Percentiles rank a stretch among this genome's conserved stretches.
These are phyloP conservation scores for Calephelis nemesis DNA, from an alignment of 1,140 invertebrate genomes.

Conservation along the genomic window DNA sequence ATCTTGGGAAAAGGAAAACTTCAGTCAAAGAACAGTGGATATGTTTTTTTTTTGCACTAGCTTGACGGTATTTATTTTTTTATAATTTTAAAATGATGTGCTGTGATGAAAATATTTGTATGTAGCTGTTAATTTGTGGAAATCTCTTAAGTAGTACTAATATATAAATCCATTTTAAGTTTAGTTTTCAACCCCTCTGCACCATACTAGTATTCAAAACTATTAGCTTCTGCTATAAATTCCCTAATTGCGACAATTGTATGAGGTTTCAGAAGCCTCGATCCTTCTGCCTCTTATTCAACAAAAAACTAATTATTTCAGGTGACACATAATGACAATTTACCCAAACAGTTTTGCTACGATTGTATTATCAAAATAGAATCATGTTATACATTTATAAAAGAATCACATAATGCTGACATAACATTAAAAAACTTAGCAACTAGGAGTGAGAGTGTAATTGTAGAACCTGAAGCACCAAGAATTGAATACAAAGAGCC, in stretches of 20 bases:
- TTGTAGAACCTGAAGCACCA: constrained; percentile 49
- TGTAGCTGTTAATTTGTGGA: too few species aligned
- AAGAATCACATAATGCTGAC: constrained; percentile 58
- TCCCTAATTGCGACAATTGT: too few species aligned
- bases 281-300: background rate
- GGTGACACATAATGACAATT: constrained; percentile 52
- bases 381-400: constrained; percentile 59
- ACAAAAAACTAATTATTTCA: constrained; percentile 31
- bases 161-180: too few species aligned
- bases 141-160: too few species aligned
- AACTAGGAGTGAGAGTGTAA: constrained; percentile 51
- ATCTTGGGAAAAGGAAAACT: constrained; percentile 56
- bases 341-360: constrained; percentile 67
- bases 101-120: too few species aligned
- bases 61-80: constrained; percentile 48
- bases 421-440: constrained; percentile 58
- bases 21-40: constrained; percentile 44
- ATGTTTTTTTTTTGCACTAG: constrained; percentile 71
- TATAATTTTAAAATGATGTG: background rate
- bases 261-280: background rate
- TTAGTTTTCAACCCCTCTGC: too few species aligned
- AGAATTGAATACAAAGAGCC: constrained; percentile 35
- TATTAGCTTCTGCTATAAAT: too few species aligned
- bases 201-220: too few species aligned
- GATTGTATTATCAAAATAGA: constrained; percentile 64